Evolutionary conservation across 2,113 vertebrate species (phyloP), one percentile per base, ranked within the genome.

Genomic region (Mesembrinibis cayennensis): DNA sequence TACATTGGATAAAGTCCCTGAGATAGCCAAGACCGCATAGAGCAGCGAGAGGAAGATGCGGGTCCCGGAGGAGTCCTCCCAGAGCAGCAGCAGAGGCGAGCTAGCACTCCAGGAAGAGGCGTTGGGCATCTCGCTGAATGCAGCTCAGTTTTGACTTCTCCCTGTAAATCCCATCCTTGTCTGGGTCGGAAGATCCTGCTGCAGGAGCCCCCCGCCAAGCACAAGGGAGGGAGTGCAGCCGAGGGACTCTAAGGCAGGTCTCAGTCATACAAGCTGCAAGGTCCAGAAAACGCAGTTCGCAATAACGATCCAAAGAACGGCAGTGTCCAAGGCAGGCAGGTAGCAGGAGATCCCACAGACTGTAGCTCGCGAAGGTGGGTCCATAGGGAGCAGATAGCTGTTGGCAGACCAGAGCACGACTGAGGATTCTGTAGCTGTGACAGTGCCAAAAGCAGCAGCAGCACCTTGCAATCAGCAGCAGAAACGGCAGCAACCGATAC

Each of bases 1-100:
- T 77, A 98, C 97, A 95, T 99, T 99, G 95, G 98, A 98, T 93
- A 98, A 95, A 81, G 98, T 99, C 73, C 99, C 99, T 50, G 98
- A 98, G 69, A 99, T 97, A 69, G 98, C 98, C 77, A 99, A 89
- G n/a, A 98, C 96, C 2, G 98, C 98, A 29, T 99, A 99, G 63
- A 98, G 94, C 59, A 98, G 97, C 0, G 98, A 98, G 77, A 99
- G 97, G 45, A 98, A 97, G 91, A 98, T 98, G 87, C 97, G 98
- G 40, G 98, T 98, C 65, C 98, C 98, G 10, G 96, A 91, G 88
- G 97, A 98, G 82, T 98, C 98, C 89, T 98, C 98, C 87, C 98
- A 99, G 90, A 98, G 97, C 94, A 98, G 92, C 89, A 98, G 96
- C 56, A 95, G 96, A 76, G 98, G 97, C 14, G 98, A 98, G 36